phyloP scores from a whole-genome alignment of 2,797 vertebrate species.

The Pipistrellus kuhlii region DNA sequence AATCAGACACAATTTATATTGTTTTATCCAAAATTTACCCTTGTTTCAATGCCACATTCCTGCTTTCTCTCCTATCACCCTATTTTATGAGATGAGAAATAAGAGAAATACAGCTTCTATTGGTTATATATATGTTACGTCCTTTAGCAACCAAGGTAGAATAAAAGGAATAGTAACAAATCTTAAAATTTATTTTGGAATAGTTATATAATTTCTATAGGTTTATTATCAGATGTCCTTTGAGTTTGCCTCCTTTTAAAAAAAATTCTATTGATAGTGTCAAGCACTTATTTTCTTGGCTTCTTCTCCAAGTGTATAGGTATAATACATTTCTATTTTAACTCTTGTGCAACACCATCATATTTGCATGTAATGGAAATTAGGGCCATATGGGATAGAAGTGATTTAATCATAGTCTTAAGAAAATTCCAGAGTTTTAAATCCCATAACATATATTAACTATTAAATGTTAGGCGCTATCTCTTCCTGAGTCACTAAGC shows the following conservation, averaged over 20 bases:
- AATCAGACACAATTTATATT: not conserved
- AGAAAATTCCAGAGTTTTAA: not conserved
- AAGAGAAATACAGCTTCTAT: not conserved
- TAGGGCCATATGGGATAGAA: not conserved
- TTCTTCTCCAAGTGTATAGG: not conserved
- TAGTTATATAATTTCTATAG: not conserved
- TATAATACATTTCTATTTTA: not conserved
- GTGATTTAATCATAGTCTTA: not conserved
- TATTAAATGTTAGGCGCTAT: not conserved
- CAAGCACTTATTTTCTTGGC: not conserved
- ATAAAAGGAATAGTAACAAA: slow-evolving; percentile 26
- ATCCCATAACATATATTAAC: not conserved
- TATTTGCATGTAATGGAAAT: not conserved
- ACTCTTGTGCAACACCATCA: not conserved
- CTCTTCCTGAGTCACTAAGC: not conserved
- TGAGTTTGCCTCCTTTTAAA: not conserved
- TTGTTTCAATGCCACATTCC: not conserved
- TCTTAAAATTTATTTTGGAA: not conserved
- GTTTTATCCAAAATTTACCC: not conserved
- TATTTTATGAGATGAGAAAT: not conserved
- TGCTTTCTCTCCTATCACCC: not conserved
- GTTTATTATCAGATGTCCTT: not conserved
- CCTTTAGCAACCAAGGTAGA: not conserved
- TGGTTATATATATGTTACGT: not conserved
- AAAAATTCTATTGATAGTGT: not conserved